Evolutionary conservation across 1,140 invertebrate genomes (phyloP), one percentile per base, ranked within the genome.

Genomic region (Scaptomyza hsui): DNA sequence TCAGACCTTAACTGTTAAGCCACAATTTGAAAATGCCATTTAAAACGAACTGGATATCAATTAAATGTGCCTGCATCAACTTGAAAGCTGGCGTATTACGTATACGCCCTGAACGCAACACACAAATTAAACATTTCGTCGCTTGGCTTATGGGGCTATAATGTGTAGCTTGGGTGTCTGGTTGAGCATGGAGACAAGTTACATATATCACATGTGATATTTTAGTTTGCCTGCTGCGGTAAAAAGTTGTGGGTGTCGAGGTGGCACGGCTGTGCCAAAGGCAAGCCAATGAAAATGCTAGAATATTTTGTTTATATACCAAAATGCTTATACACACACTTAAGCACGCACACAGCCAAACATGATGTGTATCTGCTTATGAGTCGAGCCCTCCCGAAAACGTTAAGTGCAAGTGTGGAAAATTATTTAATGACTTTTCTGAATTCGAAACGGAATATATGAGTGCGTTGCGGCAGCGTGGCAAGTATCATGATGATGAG

Each of bases 401-500:
- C 70, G 60, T 86, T 78, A 89, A 88, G 83, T 83, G 83, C 79
- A 89, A 89, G 72, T 89, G 81, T 89, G 77, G 80, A 86, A 89
- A 89, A 89, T 89, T 85, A 86, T 89, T 89, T 89, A 89, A 89
- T 89, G 86, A 86, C 80, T 89, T 89, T 89, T 89, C 82, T 73
- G 86, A 85, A 89, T 85, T 86, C 81, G 68, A 89, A 89, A 89
- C 86, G 86, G 85, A 89, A 89, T 89, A 78, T 67, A 72, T 81
- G 68, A 81, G 85, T 89, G 77, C 55, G 78, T 78, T 89, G 77
- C 44, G 77, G 79, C 78, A 35, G 35, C 52, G 60, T 47, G 57
- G 49, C 35, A 37, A 69, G 71, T 48, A 41, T 59, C 18, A 37
- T 42, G 67, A 56, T 69, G 72, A 67, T 68, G 68, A 62, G 57